These are phyloP conservation scores for Sesamia nonagrioides DNA, from an alignment of 1,140 invertebrate genomes.

Conservation along the genomic window DNA sequence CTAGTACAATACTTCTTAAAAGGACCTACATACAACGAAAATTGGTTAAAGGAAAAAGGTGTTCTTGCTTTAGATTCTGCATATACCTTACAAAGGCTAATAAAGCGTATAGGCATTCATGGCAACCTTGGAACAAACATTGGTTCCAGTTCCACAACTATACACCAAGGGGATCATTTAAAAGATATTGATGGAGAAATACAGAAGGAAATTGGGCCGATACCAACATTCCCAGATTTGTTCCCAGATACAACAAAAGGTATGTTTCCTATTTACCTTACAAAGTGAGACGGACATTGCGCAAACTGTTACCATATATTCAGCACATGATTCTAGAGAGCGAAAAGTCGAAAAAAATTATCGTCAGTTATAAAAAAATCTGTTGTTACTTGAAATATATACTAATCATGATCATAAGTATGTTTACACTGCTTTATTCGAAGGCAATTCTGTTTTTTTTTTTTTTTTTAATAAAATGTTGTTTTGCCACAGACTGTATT, in stretches of 20 bases:
- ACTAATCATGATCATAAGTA: too few species aligned
- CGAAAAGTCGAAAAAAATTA: too few species aligned
- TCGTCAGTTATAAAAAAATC: too few species aligned
- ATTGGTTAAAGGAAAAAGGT: constrained; percentile 64
- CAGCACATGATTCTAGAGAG: too few species aligned
- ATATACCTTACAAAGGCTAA: constrained; percentile 68
- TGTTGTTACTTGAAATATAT: too few species aligned
- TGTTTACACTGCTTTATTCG: too few species aligned
- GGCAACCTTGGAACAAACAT: constrained; percentile 58
- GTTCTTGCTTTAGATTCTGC: constrained; percentile 67
- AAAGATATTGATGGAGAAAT: constrained; percentile 51
- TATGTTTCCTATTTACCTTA: neutral
- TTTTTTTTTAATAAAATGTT: too few species aligned
- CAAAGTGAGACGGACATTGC: too few species aligned
- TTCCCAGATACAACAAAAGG: constrained; percentile 51
- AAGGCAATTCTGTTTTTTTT: too few species aligned
- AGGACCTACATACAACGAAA: constrained; percentile 66
- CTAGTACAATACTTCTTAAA: constrained; percentile 79
- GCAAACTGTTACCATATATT: too few species aligned
- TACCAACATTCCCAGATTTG: constrained; percentile 52
- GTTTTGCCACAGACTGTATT: too few species aligned
- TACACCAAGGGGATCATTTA: constrained; percentile 52
- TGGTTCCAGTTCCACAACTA: neutral
- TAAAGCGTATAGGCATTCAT: constrained; percentile 71
- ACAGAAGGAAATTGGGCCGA: constrained; percentile 60